phyloP scores from a whole-genome alignment of 2,113 vertebrate species.

The Paedocypris sp. region DNA sequence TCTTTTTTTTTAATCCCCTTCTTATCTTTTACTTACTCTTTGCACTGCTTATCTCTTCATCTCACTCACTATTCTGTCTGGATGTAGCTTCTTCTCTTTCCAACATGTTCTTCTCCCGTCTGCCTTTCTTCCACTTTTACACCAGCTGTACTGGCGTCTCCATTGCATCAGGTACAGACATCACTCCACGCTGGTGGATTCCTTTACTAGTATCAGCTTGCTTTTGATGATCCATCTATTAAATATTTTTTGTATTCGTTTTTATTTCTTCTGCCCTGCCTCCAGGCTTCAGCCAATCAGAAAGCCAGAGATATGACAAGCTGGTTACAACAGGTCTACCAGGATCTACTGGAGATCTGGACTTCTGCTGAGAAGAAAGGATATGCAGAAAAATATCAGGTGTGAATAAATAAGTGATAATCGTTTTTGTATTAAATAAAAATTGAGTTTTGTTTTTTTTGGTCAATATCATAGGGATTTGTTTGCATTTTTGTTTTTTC shows the following conservation, averaged over 20 bases:
- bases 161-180: constrained; percentile 35
- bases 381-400: constrained; percentile 57
- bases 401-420: constrained; percentile 28
- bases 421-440: not conserved
- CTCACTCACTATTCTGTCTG: not conserved
- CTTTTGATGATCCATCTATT: not conserved
- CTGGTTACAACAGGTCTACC: constrained; percentile 59
- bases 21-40: not conserved
- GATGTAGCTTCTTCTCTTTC: constrained; percentile 29
- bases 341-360: constrained; percentile 52
- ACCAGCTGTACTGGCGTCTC: constrained; percentile 31
- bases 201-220: not conserved
- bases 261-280: not conserved
- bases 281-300: constrained; percentile 36
- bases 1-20: not conserved
- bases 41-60: not conserved
- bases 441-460: not conserved
- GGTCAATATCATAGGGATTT: constrained; percentile 52
- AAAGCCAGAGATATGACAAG: constrained; percentile 51
- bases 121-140: constrained; percentile 29
- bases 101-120: constrained; percentile 35
- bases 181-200: not conserved
- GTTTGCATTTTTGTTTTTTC: not conserved
- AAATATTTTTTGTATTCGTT: no score
- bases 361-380: constrained; percentile 47